Evolutionary conservation across 2,888 invertebrate species (phyloP).

Genomic region (Cheilosia soror): DNA sequence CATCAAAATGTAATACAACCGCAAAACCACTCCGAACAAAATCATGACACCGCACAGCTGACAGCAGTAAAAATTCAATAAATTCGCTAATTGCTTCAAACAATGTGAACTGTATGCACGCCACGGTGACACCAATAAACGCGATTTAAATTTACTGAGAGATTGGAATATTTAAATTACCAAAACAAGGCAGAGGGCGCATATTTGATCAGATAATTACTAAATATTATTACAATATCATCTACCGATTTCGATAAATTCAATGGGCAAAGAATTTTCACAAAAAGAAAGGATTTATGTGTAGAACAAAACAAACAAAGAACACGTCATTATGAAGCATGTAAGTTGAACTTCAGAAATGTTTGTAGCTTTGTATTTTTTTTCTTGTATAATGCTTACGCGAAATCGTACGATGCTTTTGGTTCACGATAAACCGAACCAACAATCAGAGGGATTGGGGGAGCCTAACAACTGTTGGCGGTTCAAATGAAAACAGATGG

Average conservation of each 20-base stretch:
- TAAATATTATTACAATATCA: too few species aligned
- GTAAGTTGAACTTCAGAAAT: constrained; percentile 7
- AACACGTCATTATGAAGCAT: not conserved
- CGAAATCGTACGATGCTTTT: constrained; percentile 64
- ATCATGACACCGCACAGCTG: constrained; percentile 33
- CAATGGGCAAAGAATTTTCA: too few species aligned
- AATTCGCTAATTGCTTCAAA: constrained; percentile 9
- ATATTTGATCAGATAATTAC: too few species aligned
- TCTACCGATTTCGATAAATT: too few species aligned
- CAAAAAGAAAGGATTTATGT: too few species aligned
- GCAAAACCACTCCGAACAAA: constrained; percentile 44
- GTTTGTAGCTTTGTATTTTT: not conserved
- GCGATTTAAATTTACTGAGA: not conserved
- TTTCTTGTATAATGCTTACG: constrained; percentile 55
- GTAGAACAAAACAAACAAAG: constrained; percentile 2
- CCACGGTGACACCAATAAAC: not conserved
- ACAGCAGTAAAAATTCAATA: not conserved
- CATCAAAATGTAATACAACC: constrained; percentile 34
- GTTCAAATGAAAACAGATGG: constrained; percentile 20
- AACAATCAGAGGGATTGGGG: constrained; percentile 15
- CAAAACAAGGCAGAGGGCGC: not conserved
- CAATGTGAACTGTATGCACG: constrained; percentile 13
- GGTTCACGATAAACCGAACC: constrained; percentile 37
- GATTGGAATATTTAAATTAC: not conserved
- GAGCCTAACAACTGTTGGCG: constrained; percentile 31